Evolutionary conservation across 2,888 invertebrate genomes (phyloP).

Genomic region (Carabus problematicus): DNA sequence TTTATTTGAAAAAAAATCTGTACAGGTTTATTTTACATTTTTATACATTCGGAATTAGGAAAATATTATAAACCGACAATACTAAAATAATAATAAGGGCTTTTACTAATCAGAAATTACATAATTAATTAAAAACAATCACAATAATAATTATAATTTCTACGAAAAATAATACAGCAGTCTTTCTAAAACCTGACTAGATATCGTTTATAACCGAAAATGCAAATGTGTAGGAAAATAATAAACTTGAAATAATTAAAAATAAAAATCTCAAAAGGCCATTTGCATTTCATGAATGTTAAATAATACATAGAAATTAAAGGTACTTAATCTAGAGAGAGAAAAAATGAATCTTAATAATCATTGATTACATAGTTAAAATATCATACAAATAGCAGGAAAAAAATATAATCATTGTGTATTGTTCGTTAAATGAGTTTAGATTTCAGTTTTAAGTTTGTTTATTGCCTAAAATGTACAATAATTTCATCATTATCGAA

Average conservation of each 20-base stretch:
- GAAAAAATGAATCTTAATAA: neutral
- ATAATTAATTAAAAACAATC: slow-evolving; percentile 32
- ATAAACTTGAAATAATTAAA: neutral
- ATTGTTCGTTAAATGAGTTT: too few species aligned
- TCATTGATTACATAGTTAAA: neutral
- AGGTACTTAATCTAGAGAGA: too few species aligned
- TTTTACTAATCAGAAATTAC: neutral
- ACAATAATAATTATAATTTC: slow-evolving; percentile 16
- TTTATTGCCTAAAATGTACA: too few species aligned
- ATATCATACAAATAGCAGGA: neutral
- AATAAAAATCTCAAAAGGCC: too few species aligned
- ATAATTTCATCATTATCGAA: neutral
- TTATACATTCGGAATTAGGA: slow-evolving; percentile 28
- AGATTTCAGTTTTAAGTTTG: too few species aligned
- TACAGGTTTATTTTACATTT: slow-evolving; percentile 32
- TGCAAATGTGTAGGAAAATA: slow-evolving; percentile 17
- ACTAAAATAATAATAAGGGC: slow-evolving; percentile 6
- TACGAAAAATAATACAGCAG: slow-evolving; percentile 32
- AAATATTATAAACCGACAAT: slow-evolving; percentile 26
- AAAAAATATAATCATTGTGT: neutral
- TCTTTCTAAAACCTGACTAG: slow-evolving; percentile 34
- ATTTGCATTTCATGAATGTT: too few species aligned
- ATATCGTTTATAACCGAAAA: slow-evolving; percentile 6
- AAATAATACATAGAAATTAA: too few species aligned
- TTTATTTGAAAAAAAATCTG: slow-evolving; percentile 27